Conservation (phyloP, 2,888 invertebrate genomes). For the Hydroisotoma schaefferi region DNA sequence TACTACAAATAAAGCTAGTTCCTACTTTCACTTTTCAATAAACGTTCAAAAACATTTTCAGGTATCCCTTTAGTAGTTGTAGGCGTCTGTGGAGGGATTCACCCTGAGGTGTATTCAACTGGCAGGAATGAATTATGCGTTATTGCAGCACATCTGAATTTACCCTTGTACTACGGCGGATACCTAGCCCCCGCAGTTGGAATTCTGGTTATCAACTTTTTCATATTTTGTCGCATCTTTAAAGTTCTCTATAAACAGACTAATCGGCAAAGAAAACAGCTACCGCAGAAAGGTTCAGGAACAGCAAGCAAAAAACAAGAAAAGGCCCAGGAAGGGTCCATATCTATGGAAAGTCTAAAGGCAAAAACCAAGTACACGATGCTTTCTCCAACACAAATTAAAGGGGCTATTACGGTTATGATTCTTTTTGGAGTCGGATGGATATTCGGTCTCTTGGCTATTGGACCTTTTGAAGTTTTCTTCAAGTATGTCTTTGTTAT, state of each 20-base stretch:
- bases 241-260: conserved; percentile 50
- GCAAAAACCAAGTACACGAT: conserved; percentile 16
- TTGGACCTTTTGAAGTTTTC: conserved; percentile 44
- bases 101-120: conserved; percentile 51
- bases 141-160: conserved; percentile 51
- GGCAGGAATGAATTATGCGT: conserved; percentile 52
- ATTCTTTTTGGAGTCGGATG: conserved; percentile 46
- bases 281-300: neutral
- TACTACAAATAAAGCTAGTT: neutral
- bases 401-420: conserved; percentile 44
- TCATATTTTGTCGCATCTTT: conserved; percentile 53
- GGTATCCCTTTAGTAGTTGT: conserved; percentile 54
- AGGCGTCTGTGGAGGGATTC: conserved; percentile 50
- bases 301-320: neutral
- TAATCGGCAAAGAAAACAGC: conserved; percentile 20
- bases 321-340: neutral
- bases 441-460: conserved; percentile 44
- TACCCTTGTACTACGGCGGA: conserved; percentile 52
- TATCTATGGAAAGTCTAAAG: neutral
- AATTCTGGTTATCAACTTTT: conserved; percentile 52
- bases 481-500: conserved; percentile 43
- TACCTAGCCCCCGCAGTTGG: conserved; percentile 54
- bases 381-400: conserved; percentile 44
- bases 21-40: neutral
- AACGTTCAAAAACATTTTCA: conserved; percentile 37